phyloP scores from a whole-genome alignment of 2,113 vertebrate species.

The Andinoacara biseriatus region DNA sequence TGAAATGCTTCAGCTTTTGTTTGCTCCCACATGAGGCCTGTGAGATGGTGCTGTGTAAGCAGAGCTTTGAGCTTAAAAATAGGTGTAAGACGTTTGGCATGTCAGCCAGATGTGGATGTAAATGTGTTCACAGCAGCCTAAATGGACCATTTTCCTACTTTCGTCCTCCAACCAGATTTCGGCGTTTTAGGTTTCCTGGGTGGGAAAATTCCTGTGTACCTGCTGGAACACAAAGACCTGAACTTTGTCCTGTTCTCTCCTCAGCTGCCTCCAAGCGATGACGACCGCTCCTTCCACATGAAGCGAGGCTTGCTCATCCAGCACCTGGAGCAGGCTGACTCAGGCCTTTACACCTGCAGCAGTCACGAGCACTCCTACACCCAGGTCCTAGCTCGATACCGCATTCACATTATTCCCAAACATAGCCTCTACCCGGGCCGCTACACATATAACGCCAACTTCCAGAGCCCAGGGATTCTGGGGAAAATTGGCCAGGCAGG shows the following conservation, averaged over 20 bases:
- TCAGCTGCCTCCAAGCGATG: conserved; percentile 69
- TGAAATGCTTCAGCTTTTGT: too few species aligned
- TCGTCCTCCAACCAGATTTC: too few species aligned
- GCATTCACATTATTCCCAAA: conserved; percentile 77
- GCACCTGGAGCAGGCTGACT: conserved; percentile 71
- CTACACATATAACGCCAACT: conserved; percentile 7
- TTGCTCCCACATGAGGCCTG: too few species aligned
- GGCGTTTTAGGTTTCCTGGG: too few species aligned
- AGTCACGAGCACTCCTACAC: conserved; percentile 79
- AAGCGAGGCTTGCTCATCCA: conserved; percentile 84
- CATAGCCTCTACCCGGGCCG: conserved; percentile 38
- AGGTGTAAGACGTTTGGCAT: too few species aligned
- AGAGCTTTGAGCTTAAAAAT: too few species aligned
- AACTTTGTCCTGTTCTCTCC: neutral
- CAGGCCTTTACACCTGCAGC: conserved; percentile 81
- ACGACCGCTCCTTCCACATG: conserved; percentile 64
- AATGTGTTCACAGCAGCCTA: too few species aligned
- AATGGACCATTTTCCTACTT: too few species aligned
- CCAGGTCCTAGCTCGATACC: conserved; percentile 77
- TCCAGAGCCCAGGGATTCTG: neutral
- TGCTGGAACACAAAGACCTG: neutral
- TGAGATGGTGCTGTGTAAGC: too few species aligned
- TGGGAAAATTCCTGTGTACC: neutral
- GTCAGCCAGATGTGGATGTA: too few species aligned
- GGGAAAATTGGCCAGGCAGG: neutral